Conservation (phyloP, 23 tunicate species). For the Styela clava region DNA sequence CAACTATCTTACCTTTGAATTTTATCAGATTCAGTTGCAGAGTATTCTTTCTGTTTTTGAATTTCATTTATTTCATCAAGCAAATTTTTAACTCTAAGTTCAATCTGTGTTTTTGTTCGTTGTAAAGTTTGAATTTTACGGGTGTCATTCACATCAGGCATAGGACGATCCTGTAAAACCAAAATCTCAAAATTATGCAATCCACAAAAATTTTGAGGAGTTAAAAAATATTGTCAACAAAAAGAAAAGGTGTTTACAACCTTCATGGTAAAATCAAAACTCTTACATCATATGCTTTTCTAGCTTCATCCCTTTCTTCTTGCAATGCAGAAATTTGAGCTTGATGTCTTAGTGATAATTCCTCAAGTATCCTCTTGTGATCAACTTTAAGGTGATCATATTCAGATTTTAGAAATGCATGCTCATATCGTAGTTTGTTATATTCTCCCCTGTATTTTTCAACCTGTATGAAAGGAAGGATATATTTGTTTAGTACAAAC, state of each 20-base stretch:
- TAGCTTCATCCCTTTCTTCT: slow-evolving; percentile 69
- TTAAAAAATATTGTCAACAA: neutral
- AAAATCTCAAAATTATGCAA: neutral
- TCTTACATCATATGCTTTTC: slow-evolving; percentile 40
- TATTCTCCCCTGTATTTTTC: slow-evolving; percentile 85
- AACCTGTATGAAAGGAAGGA: slow-evolving; percentile 64
- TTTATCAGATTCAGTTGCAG: slow-evolving; percentile 47
- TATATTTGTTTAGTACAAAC: neutral
- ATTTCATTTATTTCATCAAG: slow-evolving; percentile 67
- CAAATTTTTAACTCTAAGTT: slow-evolving; percentile 79
- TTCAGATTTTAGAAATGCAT: slow-evolving; percentile 75
- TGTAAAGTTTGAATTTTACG: slow-evolving; percentile 48
- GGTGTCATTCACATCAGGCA: slow-evolving; percentile 47
- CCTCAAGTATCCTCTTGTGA: slow-evolving; percentile 68
- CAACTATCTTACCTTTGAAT: slow-evolving; percentile 39
- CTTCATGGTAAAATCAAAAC: no score
- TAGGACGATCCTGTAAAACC: slow-evolving; percentile 18
- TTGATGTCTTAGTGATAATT: slow-evolving; percentile 60
- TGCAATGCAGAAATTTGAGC: slow-evolving; percentile 66
- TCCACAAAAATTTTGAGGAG: neutral
- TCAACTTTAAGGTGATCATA: slow-evolving; percentile 75
- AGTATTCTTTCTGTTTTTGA: slow-evolving; percentile 75
- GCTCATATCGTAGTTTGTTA: slow-evolving; percentile 86
- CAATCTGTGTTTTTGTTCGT: slow-evolving; percentile 77
- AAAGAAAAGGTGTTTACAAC: no score